A percentile compares a stretch with the other conserved stretches of the same genome.
These are phyloP conservation scores for Halcyon chelicuti DNA, from an alignment of 2,797 vertebrate species.

Conservation along the genomic window DNA sequence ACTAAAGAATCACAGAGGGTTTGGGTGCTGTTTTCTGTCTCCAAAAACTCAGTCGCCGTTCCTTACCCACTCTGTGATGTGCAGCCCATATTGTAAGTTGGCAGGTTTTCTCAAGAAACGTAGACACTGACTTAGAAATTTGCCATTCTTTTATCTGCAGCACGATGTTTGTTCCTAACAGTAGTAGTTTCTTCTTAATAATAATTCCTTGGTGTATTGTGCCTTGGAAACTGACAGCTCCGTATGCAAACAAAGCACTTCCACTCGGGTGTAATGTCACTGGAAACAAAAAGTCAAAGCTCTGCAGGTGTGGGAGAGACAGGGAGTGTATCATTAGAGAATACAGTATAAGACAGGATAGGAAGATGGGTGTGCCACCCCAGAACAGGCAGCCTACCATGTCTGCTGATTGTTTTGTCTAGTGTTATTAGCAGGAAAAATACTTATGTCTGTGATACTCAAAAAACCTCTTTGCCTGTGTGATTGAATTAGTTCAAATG, in stretches of 20 bases:
- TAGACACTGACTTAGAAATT: background rate
- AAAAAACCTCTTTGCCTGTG: background rate
- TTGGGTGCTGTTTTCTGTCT: background rate
- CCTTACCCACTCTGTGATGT: background rate
- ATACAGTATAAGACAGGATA: background rate
- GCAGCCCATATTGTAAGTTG: background rate
- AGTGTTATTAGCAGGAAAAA: background rate
- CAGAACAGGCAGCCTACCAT: background rate
- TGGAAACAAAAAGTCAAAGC: conserved; percentile 20
- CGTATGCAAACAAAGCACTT: background rate
- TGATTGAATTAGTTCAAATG: background rate
- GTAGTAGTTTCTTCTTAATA: background rate
- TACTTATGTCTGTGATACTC: background rate
- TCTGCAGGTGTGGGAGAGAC: background rate
- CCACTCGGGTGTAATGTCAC: background rate
- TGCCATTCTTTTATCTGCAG: background rate
- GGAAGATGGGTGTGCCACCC: background rate
- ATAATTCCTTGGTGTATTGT: background rate
- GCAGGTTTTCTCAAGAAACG: background rate
- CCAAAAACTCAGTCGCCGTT: background rate
- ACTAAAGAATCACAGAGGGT: background rate
- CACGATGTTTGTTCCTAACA: background rate
- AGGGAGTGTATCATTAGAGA: background rate
- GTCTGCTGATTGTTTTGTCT: background rate
- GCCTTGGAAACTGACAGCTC: conserved; percentile 1